These are phyloP conservation scores for Melanotaenia parkinsoni DNA, from an alignment of 2,797 vertebrate species.

Conservation along the genomic window DNA sequence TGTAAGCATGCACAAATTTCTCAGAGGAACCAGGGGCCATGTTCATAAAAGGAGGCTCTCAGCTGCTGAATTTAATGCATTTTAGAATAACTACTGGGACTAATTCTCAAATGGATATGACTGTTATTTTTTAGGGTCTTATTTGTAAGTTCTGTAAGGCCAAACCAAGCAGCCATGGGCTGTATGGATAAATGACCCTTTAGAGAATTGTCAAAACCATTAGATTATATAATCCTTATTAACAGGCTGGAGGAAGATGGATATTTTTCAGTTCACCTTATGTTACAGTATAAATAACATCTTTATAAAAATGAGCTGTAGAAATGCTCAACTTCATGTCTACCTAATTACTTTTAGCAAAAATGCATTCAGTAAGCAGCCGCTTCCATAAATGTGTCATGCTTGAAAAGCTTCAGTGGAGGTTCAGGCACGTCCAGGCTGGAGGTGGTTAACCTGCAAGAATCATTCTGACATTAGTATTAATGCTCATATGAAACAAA, in stretches of 20 bases:
- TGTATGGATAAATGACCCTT: not conserved
- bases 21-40: slow-evolving; percentile 39
- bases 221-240: not conserved
- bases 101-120: slow-evolving; percentile 26
- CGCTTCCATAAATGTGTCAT: not conserved
- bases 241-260: not conserved
- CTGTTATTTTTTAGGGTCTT: slow-evolving; percentile 17
- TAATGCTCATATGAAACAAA: slow-evolving; percentile 1
- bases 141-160: slow-evolving; percentile 26
- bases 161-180: not conserved
- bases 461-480: not conserved
- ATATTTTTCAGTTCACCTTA: not conserved
- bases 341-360: not conserved
- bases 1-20: slow-evolving; percentile 60
- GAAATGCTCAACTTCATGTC: not conserved
- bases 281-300: not conserved
- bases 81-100: slow-evolving; percentile 40
- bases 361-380: not conserved
- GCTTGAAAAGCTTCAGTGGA: not conserved
- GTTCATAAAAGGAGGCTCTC: slow-evolving; percentile 50
- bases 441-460: not conserved
- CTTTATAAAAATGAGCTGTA: not conserved
- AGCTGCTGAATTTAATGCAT: slow-evolving; percentile 49
- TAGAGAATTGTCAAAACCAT: not conserved
- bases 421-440: not conserved